Percentiles rank a stretch among this genome's conserved stretches.
These are phyloP conservation scores for Baryphthengus martii DNA, from an alignment of 2,113 vertebrate species.

Conservation along the genomic window DNA sequence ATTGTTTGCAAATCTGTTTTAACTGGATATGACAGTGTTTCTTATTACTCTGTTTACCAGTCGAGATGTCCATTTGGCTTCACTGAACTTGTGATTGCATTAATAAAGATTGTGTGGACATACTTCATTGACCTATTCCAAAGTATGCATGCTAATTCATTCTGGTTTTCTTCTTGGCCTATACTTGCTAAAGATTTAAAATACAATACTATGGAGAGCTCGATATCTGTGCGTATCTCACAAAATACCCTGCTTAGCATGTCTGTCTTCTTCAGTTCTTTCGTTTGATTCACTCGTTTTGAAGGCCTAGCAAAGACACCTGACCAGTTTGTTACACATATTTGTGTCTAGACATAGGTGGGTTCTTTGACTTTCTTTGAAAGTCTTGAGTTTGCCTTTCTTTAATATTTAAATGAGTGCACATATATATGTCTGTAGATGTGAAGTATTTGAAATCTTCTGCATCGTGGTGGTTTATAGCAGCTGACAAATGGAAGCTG, in stretches of 20 bases:
- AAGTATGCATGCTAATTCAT: background rate
- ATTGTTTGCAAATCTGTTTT: constrained; percentile 46
- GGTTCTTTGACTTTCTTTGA: background rate
- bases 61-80: constrained; percentile 44
- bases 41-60: constrained; percentile 51
- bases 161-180: background rate
- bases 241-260: background rate
- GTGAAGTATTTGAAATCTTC: background rate
- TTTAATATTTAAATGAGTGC: background rate
- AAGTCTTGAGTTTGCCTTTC: background rate
- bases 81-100: constrained; percentile 4
- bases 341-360: background rate
- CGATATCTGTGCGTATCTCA: background rate
- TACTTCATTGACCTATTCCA: background rate
- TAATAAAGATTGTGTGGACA: constrained; percentile 1
- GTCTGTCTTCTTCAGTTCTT: background rate
- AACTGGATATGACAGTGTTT: constrained; percentile 38
- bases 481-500: background rate
- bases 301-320: background rate
- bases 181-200: background rate
- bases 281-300: background rate
- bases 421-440: background rate
- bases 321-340: background rate
- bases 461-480: background rate
- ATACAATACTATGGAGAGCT: background rate